phyloP scores from a whole-genome alignment of 2,888 invertebrate species.

The Diachrysia chrysitis region DNA sequence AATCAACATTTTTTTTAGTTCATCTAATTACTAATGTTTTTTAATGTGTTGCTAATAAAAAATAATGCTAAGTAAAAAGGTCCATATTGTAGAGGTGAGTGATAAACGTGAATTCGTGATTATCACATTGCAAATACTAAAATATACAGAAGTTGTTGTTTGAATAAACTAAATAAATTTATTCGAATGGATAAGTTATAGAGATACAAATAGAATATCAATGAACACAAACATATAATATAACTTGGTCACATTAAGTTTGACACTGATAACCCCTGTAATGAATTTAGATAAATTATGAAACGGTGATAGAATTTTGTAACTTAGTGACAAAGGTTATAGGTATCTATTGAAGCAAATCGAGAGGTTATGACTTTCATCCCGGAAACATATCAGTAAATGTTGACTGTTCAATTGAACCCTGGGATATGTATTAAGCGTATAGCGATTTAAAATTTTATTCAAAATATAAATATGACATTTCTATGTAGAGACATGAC shows the following conservation, averaged over 20 bases:
- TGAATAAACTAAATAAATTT: background rate
- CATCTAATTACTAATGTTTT: slow-evolving; percentile 61
- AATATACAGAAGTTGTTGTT: background rate
- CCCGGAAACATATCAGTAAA: slow-evolving; percentile 7
- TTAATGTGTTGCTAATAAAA: slow-evolving; percentile 60
- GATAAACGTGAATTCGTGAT: background rate
- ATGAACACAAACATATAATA: slow-evolving; percentile 15
- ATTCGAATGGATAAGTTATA: background rate
- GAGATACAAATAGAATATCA: slow-evolving; percentile 13
- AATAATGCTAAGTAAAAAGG: slow-evolving; percentile 9
- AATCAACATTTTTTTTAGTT: slow-evolving; percentile 63
- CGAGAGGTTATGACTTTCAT: slow-evolving; percentile 9
- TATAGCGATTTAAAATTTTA: background rate
- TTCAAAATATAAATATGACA: background rate
- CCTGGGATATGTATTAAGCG: no score
- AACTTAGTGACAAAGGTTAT: background rate
- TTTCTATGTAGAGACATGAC: background rate
- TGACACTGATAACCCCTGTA: slow-evolving; percentile 42
- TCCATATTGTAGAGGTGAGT: background rate
- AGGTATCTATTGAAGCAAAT: background rate
- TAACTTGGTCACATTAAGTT: slow-evolving; percentile 16
- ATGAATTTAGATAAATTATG: slow-evolving; percentile 36
- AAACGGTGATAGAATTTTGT: slow-evolving; percentile 26
- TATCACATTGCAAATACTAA: background rate
- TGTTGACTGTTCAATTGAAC: background rate